Percentiles rank a stretch among this genome's conserved stretches.
Evolutionary conservation across 2,113 vertebrate species (phyloP).

Genomic region (Hiodon tergisus): DNA sequence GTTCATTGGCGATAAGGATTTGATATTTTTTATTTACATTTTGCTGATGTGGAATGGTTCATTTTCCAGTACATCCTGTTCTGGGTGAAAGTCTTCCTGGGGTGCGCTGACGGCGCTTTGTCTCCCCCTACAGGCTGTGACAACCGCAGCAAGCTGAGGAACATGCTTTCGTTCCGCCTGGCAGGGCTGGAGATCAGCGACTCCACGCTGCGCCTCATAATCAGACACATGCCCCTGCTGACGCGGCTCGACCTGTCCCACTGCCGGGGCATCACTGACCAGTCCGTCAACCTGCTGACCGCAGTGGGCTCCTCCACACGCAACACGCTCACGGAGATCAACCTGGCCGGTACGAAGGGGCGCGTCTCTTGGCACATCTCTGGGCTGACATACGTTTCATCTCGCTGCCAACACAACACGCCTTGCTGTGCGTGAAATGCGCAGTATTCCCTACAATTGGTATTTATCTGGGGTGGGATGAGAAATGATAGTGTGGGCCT

Average conservation of each 20-base stretch:
- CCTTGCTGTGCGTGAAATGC: background rate
- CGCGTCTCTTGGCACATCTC: too few relatives aligned
- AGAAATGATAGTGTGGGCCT: background rate
- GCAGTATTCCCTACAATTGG: too few relatives aligned
- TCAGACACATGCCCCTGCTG: conserved; percentile 89
- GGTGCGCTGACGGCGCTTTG: background rate
- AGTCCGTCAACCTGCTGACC: conserved; percentile 82
- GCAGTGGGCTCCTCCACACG: conserved; percentile 84
- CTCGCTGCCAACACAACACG: background rate
- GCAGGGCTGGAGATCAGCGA: conserved; percentile 88
- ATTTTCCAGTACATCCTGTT: too few relatives aligned
- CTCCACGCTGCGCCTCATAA: conserved; percentile 81
- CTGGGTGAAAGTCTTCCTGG: too few relatives aligned
- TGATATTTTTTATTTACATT: too few relatives aligned
- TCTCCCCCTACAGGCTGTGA: conserved; percentile 65
- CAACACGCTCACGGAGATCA: conserved; percentile 85
- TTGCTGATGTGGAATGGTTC: too few relatives aligned
- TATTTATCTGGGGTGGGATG: too few relatives aligned
- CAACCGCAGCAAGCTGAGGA: conserved; percentile 88
- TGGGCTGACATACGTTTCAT: too few relatives aligned
- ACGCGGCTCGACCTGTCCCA: conserved; percentile 88
- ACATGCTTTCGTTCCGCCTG: conserved; percentile 83
- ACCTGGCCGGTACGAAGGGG: conserved; percentile 75
- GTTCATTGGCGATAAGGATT: too few relatives aligned
- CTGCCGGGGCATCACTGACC: conserved; percentile 83